Evolutionary conservation across 2,888 invertebrate species (phyloP), one percentile per base, ranked within the genome.

Genomic region (Ochlodes sylvanus): DNA sequence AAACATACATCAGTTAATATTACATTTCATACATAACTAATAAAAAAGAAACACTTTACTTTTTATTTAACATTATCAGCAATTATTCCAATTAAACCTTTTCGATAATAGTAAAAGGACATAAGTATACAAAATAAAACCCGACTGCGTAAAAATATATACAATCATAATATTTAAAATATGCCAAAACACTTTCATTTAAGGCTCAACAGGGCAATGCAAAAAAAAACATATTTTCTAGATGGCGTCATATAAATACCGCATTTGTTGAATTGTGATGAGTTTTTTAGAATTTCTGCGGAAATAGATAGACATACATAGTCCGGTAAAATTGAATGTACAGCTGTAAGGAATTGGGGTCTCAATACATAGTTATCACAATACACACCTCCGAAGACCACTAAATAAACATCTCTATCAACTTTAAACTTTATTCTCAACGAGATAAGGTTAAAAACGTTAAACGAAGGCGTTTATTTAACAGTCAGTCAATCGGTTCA

Each of bases 291-390:
- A 27, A 27, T 2, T 27, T 27, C 5, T 27, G 27, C 27, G 27
- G 27, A 27, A 27, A 27, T 5, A 27, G 2, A 27, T 4, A 27
- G 2, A 27, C 27, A 27, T 27, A 27, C 27, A 27, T 27, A 27
- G 27, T 27, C 27, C 3, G 27, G 27, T 27, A 2, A 2, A 27
- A 27, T 4, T 27, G 3, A 27, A 27, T 27, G 27, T 50, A 50
- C 32, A 58, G 19, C 15, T 64, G 63, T 21, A 68, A 60, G 65
- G 69, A 14, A 55, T 72, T 69, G 72, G 71, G 71, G 71, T 69
- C 70, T 72, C 72, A 65, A 64, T 62, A 61, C 68, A n/a, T n/a
- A n/a, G n/a, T 60, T 54, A 73, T 74, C 72, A 74, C 72, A 71
- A 66, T 52, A 69, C 73, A 71, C 70, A 38, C 64, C 70, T 65